These are phyloP conservation scores for Sebastes oblongus DNA, from an alignment of 2,797 vertebrate genomes.

Conservation along the genomic window DNA sequence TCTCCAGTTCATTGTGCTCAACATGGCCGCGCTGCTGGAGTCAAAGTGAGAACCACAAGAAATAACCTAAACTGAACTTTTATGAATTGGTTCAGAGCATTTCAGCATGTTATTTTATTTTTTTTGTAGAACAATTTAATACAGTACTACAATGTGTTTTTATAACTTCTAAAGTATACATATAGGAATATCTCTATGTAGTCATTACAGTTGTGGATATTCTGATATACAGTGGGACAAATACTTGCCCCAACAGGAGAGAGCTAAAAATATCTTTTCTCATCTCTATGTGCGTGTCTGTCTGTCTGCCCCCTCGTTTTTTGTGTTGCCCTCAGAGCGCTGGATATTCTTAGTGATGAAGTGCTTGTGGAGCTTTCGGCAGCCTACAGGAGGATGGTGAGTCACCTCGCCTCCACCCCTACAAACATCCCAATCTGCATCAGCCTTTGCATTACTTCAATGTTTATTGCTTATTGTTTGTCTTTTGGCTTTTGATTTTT, in stretches of 20 bases:
- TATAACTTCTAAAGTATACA: neutral
- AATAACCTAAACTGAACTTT: neutral
- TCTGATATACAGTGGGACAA: neutral
- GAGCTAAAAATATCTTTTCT: constrained; percentile 16
- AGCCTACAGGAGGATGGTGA: constrained; percentile 93
- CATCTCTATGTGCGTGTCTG: neutral
- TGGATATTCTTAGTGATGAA: constrained; percentile 94
- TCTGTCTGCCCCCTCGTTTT: constrained; percentile 8
- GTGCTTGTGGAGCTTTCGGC: constrained; percentile 91
- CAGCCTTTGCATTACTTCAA: neutral
- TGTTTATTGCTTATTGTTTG: neutral
- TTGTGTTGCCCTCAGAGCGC: constrained; percentile 81
- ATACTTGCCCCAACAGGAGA: neutral
- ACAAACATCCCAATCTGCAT: neutral
- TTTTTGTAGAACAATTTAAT: neutral
- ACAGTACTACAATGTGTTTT: neutral
- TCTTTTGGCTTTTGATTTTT: neutral
- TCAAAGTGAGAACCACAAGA: constrained; percentile 83
- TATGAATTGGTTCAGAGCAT: neutral
- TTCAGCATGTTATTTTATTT: neutral
- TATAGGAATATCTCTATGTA: neutral
- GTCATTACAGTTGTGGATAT: neutral
- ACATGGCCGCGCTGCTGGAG: constrained; percentile 94
- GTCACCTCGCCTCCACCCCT: constrained; percentile 31
- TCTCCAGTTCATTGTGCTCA: constrained; percentile 94